Base-by-base conservation (phyloP, 2,888 invertebrate genomes). In the Ectobius pallidus region DNA sequence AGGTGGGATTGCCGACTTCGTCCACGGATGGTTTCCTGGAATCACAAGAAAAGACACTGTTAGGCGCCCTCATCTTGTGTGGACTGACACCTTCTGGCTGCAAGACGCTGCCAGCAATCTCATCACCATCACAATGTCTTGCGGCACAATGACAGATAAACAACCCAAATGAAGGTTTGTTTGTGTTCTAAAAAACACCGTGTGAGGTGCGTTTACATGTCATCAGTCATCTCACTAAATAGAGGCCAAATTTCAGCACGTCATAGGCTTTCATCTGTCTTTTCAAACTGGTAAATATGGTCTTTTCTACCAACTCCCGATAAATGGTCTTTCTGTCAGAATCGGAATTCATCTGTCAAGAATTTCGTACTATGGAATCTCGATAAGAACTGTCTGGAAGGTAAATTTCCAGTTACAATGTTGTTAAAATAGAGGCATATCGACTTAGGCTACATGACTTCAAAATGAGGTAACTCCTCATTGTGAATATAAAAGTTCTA, bases 21-120 rank as follows among this genome's bases (percentile, higher is more conserved):
- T 94, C 94, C 85, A 93, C 92, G 76, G 93, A 89, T 79, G 94
- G 93, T 86, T 94, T 94, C 88, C 90, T 93, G 90, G 81, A 90
- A 91, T 87, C 82, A 73, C 34, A 69, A 55, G 58, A 58, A 58
- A 30, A 58, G 52, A n/a, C 58, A 58, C 58, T 30, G 30, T 58
- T 58, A 1, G 58, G 58, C 2, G 25, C 58, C 58, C n/a, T 58
- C 58, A 58, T 58, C 58, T 27, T 58, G 34, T n/a, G n/a, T 16
- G n/a, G 16, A 30, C 14, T 32, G 27, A 30, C 22, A 30, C 30
- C 32, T 52, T 18, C 52, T 22, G 25, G 25, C 52, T 11, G 25
- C 25, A 25, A 25, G 22, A 6, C 27, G 16, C 44, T 63, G n/a
- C n/a, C n/a, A n/a, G 16, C 44, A 22, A 65, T 20, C 9, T 16